Base-by-base conservation (phyloP, 2,888 invertebrate species). In the Lymantria monacha region DNA sequence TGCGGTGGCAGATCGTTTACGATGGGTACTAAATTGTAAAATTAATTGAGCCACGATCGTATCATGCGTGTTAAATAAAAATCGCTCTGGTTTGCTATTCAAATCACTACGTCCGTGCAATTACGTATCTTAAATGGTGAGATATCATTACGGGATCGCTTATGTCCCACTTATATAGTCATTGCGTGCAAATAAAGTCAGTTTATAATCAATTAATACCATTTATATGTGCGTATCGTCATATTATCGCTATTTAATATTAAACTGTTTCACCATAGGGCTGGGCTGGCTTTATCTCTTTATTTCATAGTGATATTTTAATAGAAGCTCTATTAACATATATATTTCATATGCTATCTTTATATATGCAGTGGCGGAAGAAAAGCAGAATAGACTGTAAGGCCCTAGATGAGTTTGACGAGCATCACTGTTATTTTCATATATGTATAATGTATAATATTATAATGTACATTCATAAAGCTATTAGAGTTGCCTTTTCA, bases 1-100 rank as follows among this genome's bases (percentile, higher is more conserved):
- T 60, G 63, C 58, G 63, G 61, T 59, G 59, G 70, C 66, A 71
- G 76, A 76, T 72, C 79, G 78, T 78, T 85, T 80, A 83, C 73
- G 68, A 63, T 69, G 58, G 70, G 74, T 79, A 84, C 86, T 88
- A 88, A 89, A 88, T 81, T 83, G 81, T 80, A 75, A 72, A 74
- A 75, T 83, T 86, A 87, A 87, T 88, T 85, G 83, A 76, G 22
- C 44, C 47, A 54, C 73, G 88, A 87, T 87, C 78, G 53, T 70
- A 87, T 87, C 86, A 73, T 69, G 79, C 78, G 81, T 81, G 83
- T 83, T 71, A 79, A 79, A 79, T 85, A 86, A 88, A 86, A 89
- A 85, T 81, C 72, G 76, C 78, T 71, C 65, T 79, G 79, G 75
- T 85, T 87, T 82, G 75, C 84, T 83, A 84, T 87, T 86, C 83